Evolutionary conservation across 1,140 invertebrate species (phyloP), one percentile per base, ranked within the genome.

Genomic region (Lamellibrachia luymesi): DNA sequence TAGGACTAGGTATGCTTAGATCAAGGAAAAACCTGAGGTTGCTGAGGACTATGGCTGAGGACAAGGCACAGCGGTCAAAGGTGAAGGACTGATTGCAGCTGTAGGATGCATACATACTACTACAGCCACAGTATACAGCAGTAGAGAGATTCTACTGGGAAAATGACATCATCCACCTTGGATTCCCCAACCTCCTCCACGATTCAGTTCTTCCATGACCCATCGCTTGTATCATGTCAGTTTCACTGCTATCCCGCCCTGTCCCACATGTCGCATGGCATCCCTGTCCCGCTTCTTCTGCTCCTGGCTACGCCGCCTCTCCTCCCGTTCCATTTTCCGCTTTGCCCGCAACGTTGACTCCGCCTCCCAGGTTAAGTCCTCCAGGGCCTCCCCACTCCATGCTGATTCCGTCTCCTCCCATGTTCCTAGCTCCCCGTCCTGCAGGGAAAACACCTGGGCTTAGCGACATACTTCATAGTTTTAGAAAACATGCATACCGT

Each of bases 281-380:
- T 92, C 92, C 6, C 52, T 92, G 22, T 92, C 4, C 8, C 27
- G 6, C n/a, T 92, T 92, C 50, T 64, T 51, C 50, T 92, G 92
- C 51, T 92, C 49, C 52, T 92, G 92, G 1, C 50, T 51, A 8
- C 10, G 5, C 52, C 51, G 6, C 13, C 92, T 5, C 27, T 52
- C 49, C 49, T 50, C 49, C 8, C 92, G 92, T n/a, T 92, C 92
- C 92, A 51, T n/a, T 38, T 64, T 50, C 52, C 52, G 50, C 10
- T 50, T 92, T 17, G 50, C 92, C 52, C 52, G 50, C 22, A 92
- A 50, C 52, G 92, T 52, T 17, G 49, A 51, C 52, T 92, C 92
- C 10, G 92, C 92, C 52, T 92, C 50, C 92, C 92, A 92, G 50
- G 92, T 51, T 7, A 92, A 50, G 52, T 92, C 92, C 52, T 92